These are phyloP conservation scores for Lasioglossum figueresi DNA, from an alignment of 2,888 invertebrate species.

Conservation along the genomic window DNA sequence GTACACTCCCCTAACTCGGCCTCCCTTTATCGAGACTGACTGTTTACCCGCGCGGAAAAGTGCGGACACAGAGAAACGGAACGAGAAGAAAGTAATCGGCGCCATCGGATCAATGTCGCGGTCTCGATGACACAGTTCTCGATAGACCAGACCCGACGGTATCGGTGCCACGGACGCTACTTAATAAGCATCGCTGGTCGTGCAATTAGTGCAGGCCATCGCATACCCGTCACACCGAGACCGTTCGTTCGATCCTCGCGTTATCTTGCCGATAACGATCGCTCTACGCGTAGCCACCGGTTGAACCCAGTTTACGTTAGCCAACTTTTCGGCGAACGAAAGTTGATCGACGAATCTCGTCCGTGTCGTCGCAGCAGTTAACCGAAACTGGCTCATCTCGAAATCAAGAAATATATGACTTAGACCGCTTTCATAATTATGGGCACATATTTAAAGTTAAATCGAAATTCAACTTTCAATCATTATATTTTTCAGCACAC, in stretches of 20 bases:
- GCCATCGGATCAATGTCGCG: not conserved
- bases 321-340: not conserved
- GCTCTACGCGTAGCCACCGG: not conserved
- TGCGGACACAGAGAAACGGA: conserved; percentile 38
- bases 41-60: conserved; percentile 52
- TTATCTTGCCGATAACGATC: not conserved
- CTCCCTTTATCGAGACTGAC: conserved; percentile 49
- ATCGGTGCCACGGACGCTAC: not conserved
- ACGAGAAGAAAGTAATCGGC: conserved; percentile 52
- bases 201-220: not conserved
- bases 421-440: too few species aligned
- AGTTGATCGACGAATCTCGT: not conserved
- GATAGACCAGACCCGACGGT: not conserved
- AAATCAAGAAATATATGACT: too few species aligned
- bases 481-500: too few species aligned
- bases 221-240: not conserved
- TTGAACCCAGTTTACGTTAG: not conserved
- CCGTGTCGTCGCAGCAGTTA: too few species aligned
- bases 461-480: too few species aligned
- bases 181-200: not conserved
- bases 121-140: conserved; percentile 6
- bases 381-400: too few species aligned
- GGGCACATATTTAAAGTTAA: too few species aligned
- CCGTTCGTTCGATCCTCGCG: not conserved
- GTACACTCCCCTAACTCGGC: conserved; percentile 30